phyloP scores from a whole-genome alignment of 2,113 vertebrate genomes.

The Otus sunia region DNA sequence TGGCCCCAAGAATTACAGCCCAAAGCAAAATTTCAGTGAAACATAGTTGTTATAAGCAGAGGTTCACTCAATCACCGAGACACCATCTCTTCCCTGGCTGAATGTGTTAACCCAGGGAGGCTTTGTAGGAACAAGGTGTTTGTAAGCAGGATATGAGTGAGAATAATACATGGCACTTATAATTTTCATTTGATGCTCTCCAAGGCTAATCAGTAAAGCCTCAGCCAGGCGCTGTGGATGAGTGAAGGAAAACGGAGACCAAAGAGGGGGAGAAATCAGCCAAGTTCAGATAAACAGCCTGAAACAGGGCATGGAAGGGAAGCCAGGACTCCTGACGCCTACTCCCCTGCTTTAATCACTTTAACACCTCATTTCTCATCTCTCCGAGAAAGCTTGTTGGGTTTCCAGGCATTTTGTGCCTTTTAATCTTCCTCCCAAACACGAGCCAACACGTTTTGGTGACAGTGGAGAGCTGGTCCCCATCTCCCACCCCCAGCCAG shows the following conservation, averaged over 20 bases:
- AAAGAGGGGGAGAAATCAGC: not conserved
- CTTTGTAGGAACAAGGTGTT: not conserved
- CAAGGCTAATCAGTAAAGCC: not conserved
- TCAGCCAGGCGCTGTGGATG: not conserved
- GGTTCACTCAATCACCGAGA: not conserved
- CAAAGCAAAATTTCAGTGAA: not conserved
- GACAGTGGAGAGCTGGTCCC: not conserved
- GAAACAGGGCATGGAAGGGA: not conserved
- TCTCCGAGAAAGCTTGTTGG: not conserved
- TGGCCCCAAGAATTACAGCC: not conserved
- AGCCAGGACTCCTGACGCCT: not conserved
- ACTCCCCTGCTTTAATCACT: not conserved
- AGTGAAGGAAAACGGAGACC: not conserved
- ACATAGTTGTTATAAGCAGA: not conserved
- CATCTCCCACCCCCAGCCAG: not conserved
- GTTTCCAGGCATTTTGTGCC: not conserved
- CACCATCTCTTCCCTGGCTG: not conserved
- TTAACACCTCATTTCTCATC: not conserved
- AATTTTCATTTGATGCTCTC: not conserved
- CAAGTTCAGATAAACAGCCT: not conserved
- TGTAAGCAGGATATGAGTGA: not conserved
- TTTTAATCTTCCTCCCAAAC: not conserved
- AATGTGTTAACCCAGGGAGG: not conserved
- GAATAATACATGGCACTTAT: fast-evolving
- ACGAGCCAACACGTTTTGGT: not conserved